phyloP scores from a whole-genome alignment of 1,140 invertebrate species.

The Harpegnathos saltator region DNA sequence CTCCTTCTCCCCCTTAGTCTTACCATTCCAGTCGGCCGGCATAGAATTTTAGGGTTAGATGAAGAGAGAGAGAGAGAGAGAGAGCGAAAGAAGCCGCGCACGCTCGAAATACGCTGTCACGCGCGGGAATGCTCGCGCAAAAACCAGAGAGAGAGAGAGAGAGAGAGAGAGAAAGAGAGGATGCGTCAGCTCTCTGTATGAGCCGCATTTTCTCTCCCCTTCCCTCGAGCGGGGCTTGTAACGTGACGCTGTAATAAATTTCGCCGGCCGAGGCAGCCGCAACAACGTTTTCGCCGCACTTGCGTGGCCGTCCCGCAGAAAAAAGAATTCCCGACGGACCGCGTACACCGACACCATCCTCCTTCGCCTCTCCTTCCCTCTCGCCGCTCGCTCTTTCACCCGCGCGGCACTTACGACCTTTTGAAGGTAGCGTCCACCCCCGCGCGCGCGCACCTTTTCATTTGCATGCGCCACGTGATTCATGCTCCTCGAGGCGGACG shows the following conservation, averaged over 20 bases:
- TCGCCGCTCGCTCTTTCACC: conserved; percentile 15
- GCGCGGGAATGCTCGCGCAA: conserved; percentile 10
- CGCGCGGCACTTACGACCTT: conserved; percentile 65
- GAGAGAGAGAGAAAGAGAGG: too few relatives aligned
- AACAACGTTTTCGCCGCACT: conserved; percentile 66
- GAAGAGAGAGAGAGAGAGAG: too few relatives aligned
- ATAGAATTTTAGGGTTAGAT: conserved; percentile 5
- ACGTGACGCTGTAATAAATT: conserved; percentile 70
- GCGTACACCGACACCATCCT: conserved; percentile 2
- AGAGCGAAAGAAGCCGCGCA: conserved; percentile 11
- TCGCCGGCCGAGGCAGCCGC: conserved; percentile 45
- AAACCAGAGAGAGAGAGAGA: conserved; percentile 5
- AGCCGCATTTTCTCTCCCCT: conserved; percentile 25
- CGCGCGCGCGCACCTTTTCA: conserved; percentile 64
- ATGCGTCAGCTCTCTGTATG: background rate
- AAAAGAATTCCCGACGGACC: conserved; percentile 53
- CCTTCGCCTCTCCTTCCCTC: background rate
- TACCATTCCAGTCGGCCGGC: too few relatives aligned
- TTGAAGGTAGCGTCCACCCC: conserved; percentile 69
- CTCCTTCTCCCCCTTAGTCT: background rate
- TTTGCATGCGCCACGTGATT: conserved; percentile 71
- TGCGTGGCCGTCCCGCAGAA: conserved; percentile 48
- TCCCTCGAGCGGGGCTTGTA: conserved; percentile 45
- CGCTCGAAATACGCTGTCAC: conserved; percentile 34
- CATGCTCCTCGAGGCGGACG: conserved; percentile 62